Evolutionary conservation across 2,888 invertebrate genomes (phyloP).

Genomic region (Coelopa pilipes): DNA sequence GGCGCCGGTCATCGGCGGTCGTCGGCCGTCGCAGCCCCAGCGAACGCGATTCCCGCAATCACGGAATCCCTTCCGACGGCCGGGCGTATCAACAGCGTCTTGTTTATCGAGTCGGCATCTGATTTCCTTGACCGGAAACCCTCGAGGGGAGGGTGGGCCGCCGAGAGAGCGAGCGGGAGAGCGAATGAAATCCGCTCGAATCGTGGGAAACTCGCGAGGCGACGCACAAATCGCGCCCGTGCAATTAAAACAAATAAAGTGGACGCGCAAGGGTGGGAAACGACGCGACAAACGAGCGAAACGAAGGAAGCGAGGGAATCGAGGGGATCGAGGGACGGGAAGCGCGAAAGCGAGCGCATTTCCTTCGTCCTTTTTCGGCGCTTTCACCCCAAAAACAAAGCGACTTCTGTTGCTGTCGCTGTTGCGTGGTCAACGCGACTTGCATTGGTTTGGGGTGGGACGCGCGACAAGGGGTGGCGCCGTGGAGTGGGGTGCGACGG

Average conservation of each 20-base stretch:
- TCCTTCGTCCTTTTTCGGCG: constrained; percentile 5
- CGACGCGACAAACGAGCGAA: too few relatives aligned
- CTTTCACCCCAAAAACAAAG: constrained; percentile 27
- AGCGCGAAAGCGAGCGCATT: background rate
- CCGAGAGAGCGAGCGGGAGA: background rate
- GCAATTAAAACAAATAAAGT: constrained; percentile 24
- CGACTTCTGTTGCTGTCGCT: background rate
- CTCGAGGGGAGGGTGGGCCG: background rate
- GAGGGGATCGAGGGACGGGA: too few relatives aligned
- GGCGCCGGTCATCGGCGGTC: constrained; percentile 28
- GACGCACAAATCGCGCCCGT: constrained; percentile 21
- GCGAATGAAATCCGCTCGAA: constrained; percentile 1
- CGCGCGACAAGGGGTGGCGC: background rate
- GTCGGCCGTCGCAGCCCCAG: too few relatives aligned
- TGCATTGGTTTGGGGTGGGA: background rate
- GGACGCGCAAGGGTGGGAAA: constrained; percentile 23
- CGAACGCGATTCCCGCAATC: constrained; percentile 5
- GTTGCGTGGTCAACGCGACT: constrained; percentile 23
- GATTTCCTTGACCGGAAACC: constrained; percentile 29
- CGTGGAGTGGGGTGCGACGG: background rate
- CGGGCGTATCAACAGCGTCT: background rate
- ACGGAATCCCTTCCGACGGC: constrained; percentile 3
- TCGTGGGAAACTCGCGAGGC: constrained; percentile 17
- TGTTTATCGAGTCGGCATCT: constrained; percentile 25
- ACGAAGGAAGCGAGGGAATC: too few relatives aligned